Conservation (phyloP, 1,140 invertebrate genomes). For the Hypothenemus hampei region DNA sequence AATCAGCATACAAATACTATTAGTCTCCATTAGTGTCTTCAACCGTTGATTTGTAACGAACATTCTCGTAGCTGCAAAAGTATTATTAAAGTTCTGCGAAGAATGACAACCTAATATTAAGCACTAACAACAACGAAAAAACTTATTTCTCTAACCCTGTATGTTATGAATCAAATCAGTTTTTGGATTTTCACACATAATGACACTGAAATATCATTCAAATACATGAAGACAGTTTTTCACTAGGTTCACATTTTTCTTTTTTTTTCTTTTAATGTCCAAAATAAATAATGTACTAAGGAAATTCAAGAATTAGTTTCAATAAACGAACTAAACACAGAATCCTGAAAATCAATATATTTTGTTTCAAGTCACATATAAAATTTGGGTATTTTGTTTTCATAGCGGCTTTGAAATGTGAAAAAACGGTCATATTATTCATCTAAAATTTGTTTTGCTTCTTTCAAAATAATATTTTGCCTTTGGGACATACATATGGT, state of each 20-base stretch:
- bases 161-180: not conserved
- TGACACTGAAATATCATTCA: not conserved
- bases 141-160: not conserved
- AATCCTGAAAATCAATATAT: no score
- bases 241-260: not conserved
- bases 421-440: no score
- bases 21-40: conserved; percentile 41
- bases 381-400: no score
- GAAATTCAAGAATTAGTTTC: no score
- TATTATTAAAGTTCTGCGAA: conserved; percentile 34
- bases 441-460: no score
- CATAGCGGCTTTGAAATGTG: no score
- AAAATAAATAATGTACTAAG: no score
- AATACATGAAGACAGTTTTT: not conserved
- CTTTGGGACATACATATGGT: no score
- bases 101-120: not conserved
- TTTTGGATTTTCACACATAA: not conserved
- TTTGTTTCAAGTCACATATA: no score
- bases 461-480: no score
- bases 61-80: conserved; percentile 37
- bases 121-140: not conserved
- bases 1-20: conserved; percentile 43
- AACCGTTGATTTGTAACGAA: conserved; percentile 40
- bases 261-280: not conserved
- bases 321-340: no score